Evolutionary conservation across 2,113 vertebrate genomes (phyloP).

Genomic region (Oryzias javanicus): DNA sequence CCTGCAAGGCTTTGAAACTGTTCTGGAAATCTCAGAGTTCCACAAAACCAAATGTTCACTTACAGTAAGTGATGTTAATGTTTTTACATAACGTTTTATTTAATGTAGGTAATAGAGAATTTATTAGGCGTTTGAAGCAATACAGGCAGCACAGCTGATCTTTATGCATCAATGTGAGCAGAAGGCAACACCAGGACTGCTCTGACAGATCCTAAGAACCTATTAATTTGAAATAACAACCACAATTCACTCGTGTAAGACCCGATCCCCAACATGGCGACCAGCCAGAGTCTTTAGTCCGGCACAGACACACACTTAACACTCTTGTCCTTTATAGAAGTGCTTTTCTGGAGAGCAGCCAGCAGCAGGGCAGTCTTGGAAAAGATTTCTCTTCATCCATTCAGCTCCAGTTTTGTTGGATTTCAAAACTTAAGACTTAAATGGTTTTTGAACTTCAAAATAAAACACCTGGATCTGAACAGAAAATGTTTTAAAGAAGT

Average conservation of each 20-base stretch:
- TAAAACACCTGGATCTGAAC: not conserved
- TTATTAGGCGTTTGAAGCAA: constrained; percentile 31
- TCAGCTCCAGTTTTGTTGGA: not conserved
- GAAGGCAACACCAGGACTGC: not conserved
- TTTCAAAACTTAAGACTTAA: constrained; percentile 3
- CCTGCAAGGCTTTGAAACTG: constrained; percentile 32
- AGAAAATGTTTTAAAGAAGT: no score
- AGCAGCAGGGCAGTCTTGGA: not conserved
- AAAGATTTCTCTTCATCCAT: not conserved
- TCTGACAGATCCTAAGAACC: not conserved
- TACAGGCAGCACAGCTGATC: constrained; percentile 24
- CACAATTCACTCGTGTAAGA: not conserved
- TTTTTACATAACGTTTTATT: constrained; percentile 54
- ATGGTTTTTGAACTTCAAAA: not conserved
- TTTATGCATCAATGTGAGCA: no score
- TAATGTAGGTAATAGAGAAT: constrained; percentile 46
- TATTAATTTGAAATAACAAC: not conserved
- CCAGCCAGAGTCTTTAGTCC: constrained; percentile 17
- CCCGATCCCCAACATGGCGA: constrained; percentile 25
- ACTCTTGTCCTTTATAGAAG: not conserved
- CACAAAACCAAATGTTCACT: constrained; percentile 3
- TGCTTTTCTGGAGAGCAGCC: constrained; percentile 2
- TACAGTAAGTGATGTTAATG: constrained; percentile 14
- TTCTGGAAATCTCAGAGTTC: constrained; percentile 19
- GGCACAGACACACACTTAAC: constrained; percentile 2